A percentile compares a stretch with the other conserved stretches of the same genome.
These are phyloP conservation scores for Panulirus ornatus DNA, from an alignment of 1,140 invertebrate genomes.

Conservation along the genomic window DNA sequence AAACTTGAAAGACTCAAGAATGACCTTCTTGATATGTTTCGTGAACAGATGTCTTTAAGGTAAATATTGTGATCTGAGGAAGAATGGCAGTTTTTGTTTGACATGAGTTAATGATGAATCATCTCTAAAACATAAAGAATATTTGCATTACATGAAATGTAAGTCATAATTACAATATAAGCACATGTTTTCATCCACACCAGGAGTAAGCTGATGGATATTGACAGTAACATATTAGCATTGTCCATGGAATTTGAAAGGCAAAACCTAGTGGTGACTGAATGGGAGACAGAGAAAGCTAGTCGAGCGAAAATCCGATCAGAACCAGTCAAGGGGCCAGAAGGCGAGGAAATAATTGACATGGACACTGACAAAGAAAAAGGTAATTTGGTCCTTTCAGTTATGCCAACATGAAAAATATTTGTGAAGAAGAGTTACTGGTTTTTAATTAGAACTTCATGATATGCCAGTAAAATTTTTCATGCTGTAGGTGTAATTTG, in stretches of 20 bases:
- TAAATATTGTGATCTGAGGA: constrained; percentile 77
- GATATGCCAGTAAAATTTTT: no score
- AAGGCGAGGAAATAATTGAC: constrained; percentile 72
- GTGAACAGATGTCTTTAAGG: constrained; percentile 93
- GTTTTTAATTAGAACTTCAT: neutral
- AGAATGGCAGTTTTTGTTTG: no score
- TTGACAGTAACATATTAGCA: constrained; percentile 90
- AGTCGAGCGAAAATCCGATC: constrained; percentile 23
- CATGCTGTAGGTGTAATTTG: no score
- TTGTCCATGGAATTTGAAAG: constrained; percentile 91
- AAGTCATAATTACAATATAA: no score
- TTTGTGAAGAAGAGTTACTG: no score
- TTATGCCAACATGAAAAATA: no score
- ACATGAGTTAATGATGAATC: no score
- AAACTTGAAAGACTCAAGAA: constrained; percentile 78
- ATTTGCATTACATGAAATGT: no score
- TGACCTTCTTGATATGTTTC: constrained; percentile 91
- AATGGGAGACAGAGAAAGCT: constrained; percentile 84
- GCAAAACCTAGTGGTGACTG: constrained; percentile 90
- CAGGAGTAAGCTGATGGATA: constrained; percentile 84
- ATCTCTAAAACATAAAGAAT: no score
- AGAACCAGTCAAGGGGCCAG: constrained; percentile 45
- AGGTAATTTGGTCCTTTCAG: constrained; percentile 60
- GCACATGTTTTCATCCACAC: neutral
- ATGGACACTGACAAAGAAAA: constrained; percentile 72